Evolutionary conservation across 2,888 invertebrate species (phyloP).

Genomic region (Germaria angustata): DNA sequence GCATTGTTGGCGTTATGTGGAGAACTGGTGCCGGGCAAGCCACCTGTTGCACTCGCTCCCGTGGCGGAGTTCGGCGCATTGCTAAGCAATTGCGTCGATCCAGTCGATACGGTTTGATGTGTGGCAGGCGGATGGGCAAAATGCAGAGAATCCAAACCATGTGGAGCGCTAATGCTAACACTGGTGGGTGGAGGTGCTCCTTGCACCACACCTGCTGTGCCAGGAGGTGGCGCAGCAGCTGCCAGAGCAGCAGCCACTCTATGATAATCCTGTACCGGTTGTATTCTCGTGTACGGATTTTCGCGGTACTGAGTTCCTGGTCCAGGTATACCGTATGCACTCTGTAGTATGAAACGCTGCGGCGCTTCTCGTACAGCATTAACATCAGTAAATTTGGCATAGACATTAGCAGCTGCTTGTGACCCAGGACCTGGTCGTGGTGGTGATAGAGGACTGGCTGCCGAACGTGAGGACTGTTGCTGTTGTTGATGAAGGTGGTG

Average conservation of each 20-base stretch:
- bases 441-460: constrained; percentile 80
- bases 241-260: constrained; percentile 73
- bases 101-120: constrained; percentile 75
- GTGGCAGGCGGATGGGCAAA: constrained; percentile 84
- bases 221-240: constrained; percentile 70
- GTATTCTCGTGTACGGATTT: constrained; percentile 78
- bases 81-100: constrained; percentile 70
- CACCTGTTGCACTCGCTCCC: constrained; percentile 66
- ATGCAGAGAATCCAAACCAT: constrained; percentile 80
- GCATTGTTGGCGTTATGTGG: constrained; percentile 68
- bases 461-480: constrained; percentile 77
- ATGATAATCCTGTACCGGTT: constrained; percentile 76
- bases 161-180: constrained; percentile 69
- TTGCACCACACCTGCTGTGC: constrained; percentile 70
- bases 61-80: constrained; percentile 62
- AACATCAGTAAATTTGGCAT: constrained; percentile 77
- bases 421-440: constrained; percentile 78
- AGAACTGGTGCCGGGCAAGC: constrained; percentile 67
- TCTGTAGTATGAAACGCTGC: constrained; percentile 78
- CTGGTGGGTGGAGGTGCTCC: constrained; percentile 71
- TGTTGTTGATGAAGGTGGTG: constrained; percentile 72
- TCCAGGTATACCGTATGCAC: constrained; percentile 77
- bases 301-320: constrained; percentile 78
- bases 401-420: constrained; percentile 76
- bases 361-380: constrained; percentile 77